phyloP scores from a whole-genome alignment of 2,888 invertebrate genomes.

The Phaonia tiefii region DNA sequence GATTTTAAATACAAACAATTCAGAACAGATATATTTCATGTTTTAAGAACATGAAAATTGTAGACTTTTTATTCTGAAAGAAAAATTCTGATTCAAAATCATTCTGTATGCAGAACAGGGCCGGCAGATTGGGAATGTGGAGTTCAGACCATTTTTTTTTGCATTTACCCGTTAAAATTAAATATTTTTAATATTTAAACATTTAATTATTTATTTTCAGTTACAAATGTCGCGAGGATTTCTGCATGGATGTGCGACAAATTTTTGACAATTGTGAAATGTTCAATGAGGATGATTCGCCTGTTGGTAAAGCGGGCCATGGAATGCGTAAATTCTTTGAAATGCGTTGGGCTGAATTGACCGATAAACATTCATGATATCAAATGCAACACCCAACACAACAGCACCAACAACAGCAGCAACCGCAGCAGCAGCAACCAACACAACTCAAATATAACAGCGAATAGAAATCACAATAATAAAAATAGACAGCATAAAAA shows the following conservation, averaged over 20 bases:
- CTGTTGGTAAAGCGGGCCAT: conserved; percentile 97
- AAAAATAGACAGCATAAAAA: too few relatives aligned
- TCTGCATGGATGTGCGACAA: conserved; percentile 94
- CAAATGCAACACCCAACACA: conserved; percentile 71
- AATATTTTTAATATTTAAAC: too few relatives aligned
- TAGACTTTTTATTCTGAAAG: too few relatives aligned
- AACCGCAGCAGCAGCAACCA: conserved; percentile 68
- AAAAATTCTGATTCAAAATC: too few relatives aligned
- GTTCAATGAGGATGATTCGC: conserved; percentile 99
- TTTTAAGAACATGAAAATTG: too few relatives aligned
- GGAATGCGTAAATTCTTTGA: conserved; percentile 96
- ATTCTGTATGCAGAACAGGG: too few relatives aligned
- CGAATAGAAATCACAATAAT: conserved; percentile 52
- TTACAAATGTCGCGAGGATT: conserved; percentile 95
- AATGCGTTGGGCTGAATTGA: conserved; percentile 90
- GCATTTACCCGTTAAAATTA: too few relatives aligned
- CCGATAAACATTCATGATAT: conserved; percentile 81
- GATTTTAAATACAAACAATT: too few relatives aligned
- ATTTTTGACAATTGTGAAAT: conserved; percentile 99
- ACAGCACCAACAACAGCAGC: conserved; percentile 68
- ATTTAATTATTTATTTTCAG: conserved; percentile 81
- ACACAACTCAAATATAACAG: conserved; percentile 65
- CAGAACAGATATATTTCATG: too few relatives aligned
- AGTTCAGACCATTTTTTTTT: too few relatives aligned
- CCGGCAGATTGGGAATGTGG: too few relatives aligned